Conservation (phyloP, 1,140 invertebrate genomes). For the Lycorma delicatula region DNA sequence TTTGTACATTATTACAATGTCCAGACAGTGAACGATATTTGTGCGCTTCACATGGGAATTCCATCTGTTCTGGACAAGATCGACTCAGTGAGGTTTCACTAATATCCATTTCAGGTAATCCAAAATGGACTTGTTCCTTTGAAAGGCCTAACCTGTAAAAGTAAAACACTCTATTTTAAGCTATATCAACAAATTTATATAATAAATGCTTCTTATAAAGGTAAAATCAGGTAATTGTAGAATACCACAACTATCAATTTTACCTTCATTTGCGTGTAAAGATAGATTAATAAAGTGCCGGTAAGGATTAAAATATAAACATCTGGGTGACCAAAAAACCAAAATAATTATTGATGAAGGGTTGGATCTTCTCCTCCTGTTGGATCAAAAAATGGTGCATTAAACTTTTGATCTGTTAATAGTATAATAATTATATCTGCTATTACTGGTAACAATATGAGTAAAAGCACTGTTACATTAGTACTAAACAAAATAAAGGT, state of each 20-base stretch:
- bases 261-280: too few relatives aligned
- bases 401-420: too few relatives aligned
- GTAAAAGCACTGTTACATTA: too few relatives aligned
- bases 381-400: too few relatives aligned
- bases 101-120: conserved; percentile 41
- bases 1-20: conserved; percentile 57
- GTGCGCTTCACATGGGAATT: conserved; percentile 33
- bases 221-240: neutral
- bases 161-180: neutral
- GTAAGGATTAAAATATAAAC: neutral
- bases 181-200: neutral
- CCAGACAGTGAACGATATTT: conserved; percentile 46
- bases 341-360: too few relatives aligned
- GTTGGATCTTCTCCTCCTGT: too few relatives aligned
- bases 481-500: too few relatives aligned
- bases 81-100: conserved; percentile 37
- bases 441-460: too few relatives aligned
- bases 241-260: too few relatives aligned
- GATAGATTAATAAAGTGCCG: neutral
- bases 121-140: conserved; percentile 41
- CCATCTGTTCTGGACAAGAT: conserved; percentile 40
- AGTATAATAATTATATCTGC: too few relatives aligned
- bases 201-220: neutral
- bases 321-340: neutral
- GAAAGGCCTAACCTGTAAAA: conserved; percentile 37